A percentile compares a stretch with the other conserved stretches of the same genome.
Conservation (phyloP, 2,888 invertebrate genomes). For the Poecilobothrus nobilitatus region DNA sequence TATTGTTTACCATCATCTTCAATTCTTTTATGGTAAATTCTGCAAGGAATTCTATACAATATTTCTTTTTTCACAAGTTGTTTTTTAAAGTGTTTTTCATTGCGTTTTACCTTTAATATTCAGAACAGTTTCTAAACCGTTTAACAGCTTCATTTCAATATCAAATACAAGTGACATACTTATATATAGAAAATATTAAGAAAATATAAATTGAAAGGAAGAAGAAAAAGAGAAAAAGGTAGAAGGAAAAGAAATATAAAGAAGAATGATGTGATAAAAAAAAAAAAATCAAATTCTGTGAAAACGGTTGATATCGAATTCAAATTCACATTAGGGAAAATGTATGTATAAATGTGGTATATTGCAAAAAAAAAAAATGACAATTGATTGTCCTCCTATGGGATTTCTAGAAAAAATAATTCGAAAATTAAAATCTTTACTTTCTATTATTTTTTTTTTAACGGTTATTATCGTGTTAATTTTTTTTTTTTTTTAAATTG, state of each 20-base stretch:
- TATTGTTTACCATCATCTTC: not conserved
- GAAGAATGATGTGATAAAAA: not conserved
- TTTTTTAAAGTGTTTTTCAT: too few species aligned
- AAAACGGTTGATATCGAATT: not conserved
- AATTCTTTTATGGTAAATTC: too few species aligned
- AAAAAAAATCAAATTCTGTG: not conserved
- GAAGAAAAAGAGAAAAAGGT: not conserved
- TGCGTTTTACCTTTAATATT: not conserved
- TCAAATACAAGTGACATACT: too few species aligned
- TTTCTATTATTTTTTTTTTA: not conserved
- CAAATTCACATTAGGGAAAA: not conserved
- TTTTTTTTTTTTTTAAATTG: not conserved
- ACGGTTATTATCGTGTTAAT: too few species aligned
- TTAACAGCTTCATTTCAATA: constrained; percentile 6
- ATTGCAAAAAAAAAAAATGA: too few species aligned
- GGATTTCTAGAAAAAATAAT: not conserved
- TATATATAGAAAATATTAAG: too few species aligned
- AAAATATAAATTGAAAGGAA: too few species aligned
- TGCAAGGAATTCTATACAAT: not conserved
- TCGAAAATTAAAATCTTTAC: not conserved
- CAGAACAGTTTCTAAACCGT: not conserved
- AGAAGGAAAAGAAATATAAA: not conserved
- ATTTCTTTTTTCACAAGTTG: too few species aligned
- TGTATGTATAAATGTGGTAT: not conserved
- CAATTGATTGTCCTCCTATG: not conserved